Conservation (phyloP, 2,888 invertebrate species). For the Drosophila cognata region DNA sequence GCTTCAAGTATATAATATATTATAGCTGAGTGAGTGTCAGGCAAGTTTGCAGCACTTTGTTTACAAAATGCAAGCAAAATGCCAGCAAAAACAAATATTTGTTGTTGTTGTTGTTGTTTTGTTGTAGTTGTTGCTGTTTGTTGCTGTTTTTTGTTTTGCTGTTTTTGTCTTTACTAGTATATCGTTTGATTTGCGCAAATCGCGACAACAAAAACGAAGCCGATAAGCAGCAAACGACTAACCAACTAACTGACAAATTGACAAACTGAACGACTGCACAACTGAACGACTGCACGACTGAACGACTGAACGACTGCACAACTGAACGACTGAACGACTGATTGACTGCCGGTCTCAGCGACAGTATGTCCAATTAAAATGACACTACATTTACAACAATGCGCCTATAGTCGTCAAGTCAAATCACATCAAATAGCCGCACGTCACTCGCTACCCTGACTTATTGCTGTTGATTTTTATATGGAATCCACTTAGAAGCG, state of each 20-base stretch:
- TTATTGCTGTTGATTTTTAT: conserved; percentile 34
- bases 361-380: conserved; percentile 48
- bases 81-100: conserved; percentile 15
- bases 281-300: background rate
- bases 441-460: conserved; percentile 55
- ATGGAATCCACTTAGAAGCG: conserved; percentile 47
- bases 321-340: conserved; percentile 20
- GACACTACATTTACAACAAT: conserved; percentile 52
- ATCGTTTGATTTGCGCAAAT: conserved; percentile 78
- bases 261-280: background rate
- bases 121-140: background rate
- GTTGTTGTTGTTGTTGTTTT: conserved; percentile 5
- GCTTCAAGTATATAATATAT: conserved; percentile 4
- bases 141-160: conserved; percentile 22
- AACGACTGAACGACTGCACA: conserved; percentile 12
- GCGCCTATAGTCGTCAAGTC: conserved; percentile 74
- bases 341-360: conserved; percentile 26
- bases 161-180: conserved; percentile 58
- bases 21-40: conserved; percentile 53
- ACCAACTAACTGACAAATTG: background rate
- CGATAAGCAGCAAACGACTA: background rate
- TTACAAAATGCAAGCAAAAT: conserved; percentile 58
- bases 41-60: conserved; percentile 65
- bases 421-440: conserved; percentile 69
- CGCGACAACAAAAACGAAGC: conserved; percentile 33